Conservation (phyloP, 92 coral and sea anemone species). For the Parazoanthus swiftii region DNA sequence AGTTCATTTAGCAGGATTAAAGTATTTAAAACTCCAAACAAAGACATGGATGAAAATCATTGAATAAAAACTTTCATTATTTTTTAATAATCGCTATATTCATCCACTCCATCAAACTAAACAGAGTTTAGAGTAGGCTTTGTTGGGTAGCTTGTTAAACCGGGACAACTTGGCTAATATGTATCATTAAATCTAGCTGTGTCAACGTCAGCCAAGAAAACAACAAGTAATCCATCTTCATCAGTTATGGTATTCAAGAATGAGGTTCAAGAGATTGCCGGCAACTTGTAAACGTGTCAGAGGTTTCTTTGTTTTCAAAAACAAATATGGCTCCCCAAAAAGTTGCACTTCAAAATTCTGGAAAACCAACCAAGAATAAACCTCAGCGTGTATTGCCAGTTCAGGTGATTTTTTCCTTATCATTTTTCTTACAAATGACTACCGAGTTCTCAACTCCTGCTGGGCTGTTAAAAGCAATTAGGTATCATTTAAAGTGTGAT, state of each 20-base stretch:
- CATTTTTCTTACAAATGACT: not conserved
- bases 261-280: slow-evolving; percentile 15
- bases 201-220: slow-evolving; percentile 28
- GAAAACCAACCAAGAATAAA: not conserved
- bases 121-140: slow-evolving; percentile 8
- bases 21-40: slow-evolving; percentile 21
- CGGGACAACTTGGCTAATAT: not conserved
- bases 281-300: not conserved
- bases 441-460: slow-evolving; percentile 11
- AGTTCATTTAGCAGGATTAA: slow-evolving; percentile 29
- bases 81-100: not conserved
- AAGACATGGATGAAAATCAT: not conserved
- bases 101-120: slow-evolving; percentile 28
- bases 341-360: not conserved
- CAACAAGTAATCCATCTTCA: slow-evolving; percentile 29
- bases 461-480: slow-evolving; percentile 23
- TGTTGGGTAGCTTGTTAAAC: not conserved
- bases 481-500: slow-evolving; percentile 24
- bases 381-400: not conserved
- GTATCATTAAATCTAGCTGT: slow-evolving; percentile 25
- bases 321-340: not conserved
- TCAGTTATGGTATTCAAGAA: not conserved
- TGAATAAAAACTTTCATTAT: slow-evolving; percentile 16
- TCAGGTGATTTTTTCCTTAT: not conserved
- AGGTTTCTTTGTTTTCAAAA: not conserved